Percentiles rank a stretch among this genome's conserved stretches.
These are phyloP conservation scores for Psittacula derbiana DNA, from an alignment of 2,797 vertebrate genomes.

Conservation along the genomic window DNA sequence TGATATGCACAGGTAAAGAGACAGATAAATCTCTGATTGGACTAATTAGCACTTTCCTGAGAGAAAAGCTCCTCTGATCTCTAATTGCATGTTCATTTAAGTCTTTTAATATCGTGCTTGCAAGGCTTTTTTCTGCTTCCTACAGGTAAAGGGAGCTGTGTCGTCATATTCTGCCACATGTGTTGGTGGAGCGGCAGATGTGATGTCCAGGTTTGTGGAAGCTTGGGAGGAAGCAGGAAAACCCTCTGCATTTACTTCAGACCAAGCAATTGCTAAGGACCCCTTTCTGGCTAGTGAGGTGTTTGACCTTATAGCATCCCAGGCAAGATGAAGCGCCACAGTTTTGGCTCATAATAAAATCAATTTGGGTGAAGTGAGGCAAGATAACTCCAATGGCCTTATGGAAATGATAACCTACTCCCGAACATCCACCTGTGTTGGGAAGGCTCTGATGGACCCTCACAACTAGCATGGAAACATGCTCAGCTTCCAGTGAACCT, in stretches of 20 bases:
- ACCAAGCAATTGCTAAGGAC: background rate
- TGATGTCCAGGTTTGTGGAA: background rate
- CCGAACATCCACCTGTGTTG: accelerated
- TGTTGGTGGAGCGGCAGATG: background rate
- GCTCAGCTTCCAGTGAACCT: background rate
- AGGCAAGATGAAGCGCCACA: background rate
- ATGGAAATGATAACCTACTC: background rate
- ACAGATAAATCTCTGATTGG: background rate
- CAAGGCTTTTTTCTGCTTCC: background rate
- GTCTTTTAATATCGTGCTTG: background rate
- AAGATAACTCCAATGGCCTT: background rate
- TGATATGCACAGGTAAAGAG: background rate
- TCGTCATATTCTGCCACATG: accelerated
- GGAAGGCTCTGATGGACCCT: background rate
- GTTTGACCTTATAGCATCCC: background rate
- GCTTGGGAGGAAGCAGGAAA: background rate
- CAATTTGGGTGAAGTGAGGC: background rate
- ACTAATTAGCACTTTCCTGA: slow-evolving; percentile 52
- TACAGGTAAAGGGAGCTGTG: background rate
- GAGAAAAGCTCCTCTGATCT: slow-evolving; percentile 52
- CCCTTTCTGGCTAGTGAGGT: background rate
- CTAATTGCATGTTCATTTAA: slow-evolving; percentile 38
- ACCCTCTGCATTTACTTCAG: background rate
- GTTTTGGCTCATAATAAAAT: background rate
- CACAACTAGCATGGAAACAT: background rate